Percentiles rank a stretch among this genome's conserved stretches.
phyloP scores from a whole-genome alignment of 2,113 vertebrate species.

The Lathamus discolor region DNA sequence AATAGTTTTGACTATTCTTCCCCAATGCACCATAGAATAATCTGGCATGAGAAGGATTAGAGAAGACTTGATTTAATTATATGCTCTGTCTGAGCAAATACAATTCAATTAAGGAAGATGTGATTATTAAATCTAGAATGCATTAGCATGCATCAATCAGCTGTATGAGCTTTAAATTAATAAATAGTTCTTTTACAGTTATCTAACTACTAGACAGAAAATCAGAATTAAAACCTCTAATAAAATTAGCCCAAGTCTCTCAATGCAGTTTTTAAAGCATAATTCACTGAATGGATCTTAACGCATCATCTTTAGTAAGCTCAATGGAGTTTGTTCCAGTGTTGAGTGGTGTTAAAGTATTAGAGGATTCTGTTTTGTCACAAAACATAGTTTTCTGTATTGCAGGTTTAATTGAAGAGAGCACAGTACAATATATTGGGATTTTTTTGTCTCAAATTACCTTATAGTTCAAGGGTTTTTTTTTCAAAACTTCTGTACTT shows the following conservation, averaged over 20 bases:
- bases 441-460: background rate
- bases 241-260: constrained; percentile 11
- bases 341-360: background rate
- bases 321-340: background rate
- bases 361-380: background rate
- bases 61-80: constrained; percentile 62
- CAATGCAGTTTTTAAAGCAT: background rate
- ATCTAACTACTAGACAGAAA: background rate
- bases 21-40: background rate
- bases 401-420: background rate
- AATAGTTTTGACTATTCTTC: background rate
- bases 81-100: constrained; percentile 49
- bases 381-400: background rate
- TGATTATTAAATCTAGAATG: constrained; percentile 55
- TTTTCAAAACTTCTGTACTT: background rate
- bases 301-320: background rate
- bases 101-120: constrained; percentile 46
- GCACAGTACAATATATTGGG: background rate
- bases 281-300: constrained; percentile 10
- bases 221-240: constrained; percentile 20
- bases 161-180: constrained; percentile 43
- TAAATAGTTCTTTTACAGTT: constrained; percentile 52
- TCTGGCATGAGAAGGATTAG: constrained; percentile 50
- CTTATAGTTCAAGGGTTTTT: background rate
- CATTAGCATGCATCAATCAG: constrained; percentile 34